Evolutionary conservation across 2,888 invertebrate species (phyloP).

Genomic region (Tethea ocularis): DNA sequence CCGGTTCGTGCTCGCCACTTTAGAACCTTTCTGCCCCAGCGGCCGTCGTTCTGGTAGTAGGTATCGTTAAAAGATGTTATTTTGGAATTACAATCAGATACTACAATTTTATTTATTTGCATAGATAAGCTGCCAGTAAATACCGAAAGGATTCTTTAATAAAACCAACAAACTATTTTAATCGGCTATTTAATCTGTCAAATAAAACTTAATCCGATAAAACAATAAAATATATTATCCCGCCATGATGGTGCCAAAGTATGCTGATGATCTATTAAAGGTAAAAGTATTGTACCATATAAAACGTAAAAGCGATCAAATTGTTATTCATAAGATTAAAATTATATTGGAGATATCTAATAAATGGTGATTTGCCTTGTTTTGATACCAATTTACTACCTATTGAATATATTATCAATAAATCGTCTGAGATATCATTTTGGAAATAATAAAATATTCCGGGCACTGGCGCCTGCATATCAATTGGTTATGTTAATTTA

Average conservation of each 20-base stretch:
- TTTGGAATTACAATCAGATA: too few relatives aligned
- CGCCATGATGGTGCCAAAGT: slow-evolving; percentile 25
- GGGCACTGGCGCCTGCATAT: slow-evolving; percentile 59
- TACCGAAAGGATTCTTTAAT: neutral
- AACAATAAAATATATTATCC: slow-evolving; percentile 24
- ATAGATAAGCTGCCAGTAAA: too few relatives aligned
- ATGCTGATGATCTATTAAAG: neutral
- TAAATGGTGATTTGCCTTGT: neutral
- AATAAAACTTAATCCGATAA: neutral
- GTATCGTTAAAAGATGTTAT: too few relatives aligned
- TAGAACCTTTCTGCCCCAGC: too few relatives aligned
- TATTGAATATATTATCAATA: slow-evolving; percentile 41
- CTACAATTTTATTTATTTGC: too few relatives aligned
- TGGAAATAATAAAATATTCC: slow-evolving; percentile 40
- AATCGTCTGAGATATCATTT: slow-evolving; percentile 52
- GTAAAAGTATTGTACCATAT: slow-evolving; percentile 27
- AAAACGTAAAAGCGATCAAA: slow-evolving; percentile 20
- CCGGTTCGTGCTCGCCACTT: too few relatives aligned
- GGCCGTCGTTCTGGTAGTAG: too few relatives aligned
- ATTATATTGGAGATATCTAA: neutral
- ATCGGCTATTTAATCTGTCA: neutral
- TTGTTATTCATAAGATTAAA: neutral
- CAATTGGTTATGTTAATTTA: slow-evolving; percentile 40
- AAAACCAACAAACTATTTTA: neutral
- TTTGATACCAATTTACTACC: slow-evolving; percentile 24